Evolutionary conservation across 2,888 invertebrate genomes (phyloP), one percentile per base, ranked within the genome.

Genomic region (Melipona beecheii): DNA sequence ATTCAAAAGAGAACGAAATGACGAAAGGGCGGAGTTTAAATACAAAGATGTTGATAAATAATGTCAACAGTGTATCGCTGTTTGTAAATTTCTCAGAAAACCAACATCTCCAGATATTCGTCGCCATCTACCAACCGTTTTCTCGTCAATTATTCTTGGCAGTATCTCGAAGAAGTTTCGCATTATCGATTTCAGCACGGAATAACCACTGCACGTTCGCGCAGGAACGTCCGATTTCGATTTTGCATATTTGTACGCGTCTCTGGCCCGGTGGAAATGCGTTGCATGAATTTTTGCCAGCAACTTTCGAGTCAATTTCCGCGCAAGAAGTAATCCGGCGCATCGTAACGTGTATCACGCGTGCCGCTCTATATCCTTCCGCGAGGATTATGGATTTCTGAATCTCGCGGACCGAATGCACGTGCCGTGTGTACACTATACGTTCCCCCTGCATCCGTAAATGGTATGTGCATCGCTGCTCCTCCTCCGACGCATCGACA

Each of bases 351-450:
- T 75, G 75, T 71, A 82, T 85, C 83, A 83, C 87, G 78, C 77
- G 72, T 72, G 66, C 66, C 74, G 69, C 69, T 73, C 72, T 78
- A 72, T 75, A 78, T 83, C 80, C 83, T 75, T 86, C 72, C 77
- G 52, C 76, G 31, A 75, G 86, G 80, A 77, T 86, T 77, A 86
- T 80, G 75, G 75, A 86, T 86, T 86, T 86, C 86, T 83, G 69
- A 80, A 78, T 78, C 70, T 65, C 70, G 24, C 31, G 49, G 21
- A 78, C 65, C 58, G 65, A 71, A n/a, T 50, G 31, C 65, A 73
- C 65, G 78, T 75, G 58, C 62, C 54, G 54, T 62, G 70, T 73
- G 65, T 69, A 75, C 43, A 69, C 49, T 78, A 77, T 68, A 58
- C 66, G 70, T 60, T 72, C 17, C 52, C 9, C 56, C 50, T 68